Evolutionary conservation across 2,113 vertebrate genomes (phyloP), one percentile per base, ranked within the genome.

Genomic region (Gallinago jamesoni): DNA sequence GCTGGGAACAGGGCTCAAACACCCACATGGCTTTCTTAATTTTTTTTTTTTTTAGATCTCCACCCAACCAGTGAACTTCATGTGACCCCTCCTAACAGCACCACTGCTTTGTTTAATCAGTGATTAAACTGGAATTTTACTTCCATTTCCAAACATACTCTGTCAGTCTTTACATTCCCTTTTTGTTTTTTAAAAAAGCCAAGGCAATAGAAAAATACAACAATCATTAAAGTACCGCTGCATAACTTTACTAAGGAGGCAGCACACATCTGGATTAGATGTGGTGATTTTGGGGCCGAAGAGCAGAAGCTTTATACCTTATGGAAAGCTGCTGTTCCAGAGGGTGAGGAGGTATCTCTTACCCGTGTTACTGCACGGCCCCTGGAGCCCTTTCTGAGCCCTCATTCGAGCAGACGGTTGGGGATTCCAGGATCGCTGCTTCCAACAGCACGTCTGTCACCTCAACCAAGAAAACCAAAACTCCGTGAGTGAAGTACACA

Each of bases 111-210:
- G 93, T 96, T 96, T 96, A 86, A 97, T 95, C 72, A 94, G 64
- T 22, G 93, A 96, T 94, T 96, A 74, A 90, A 63, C 50, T 94
- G 96, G 95, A 96, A 96, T 84, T 94, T 87, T 74, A 67, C 69
- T 93, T 94, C 74, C 77, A 64, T 59, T 95, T 93, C 79, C 90
- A 93, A 93, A 78, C 57, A 21, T 4, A 3, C 48, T 45, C 64
- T 67, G 43, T 62, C 57, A 60, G 57, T 41, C 72, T 4, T 11
- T 63, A 31, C 35, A 23, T 89, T 91, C 68, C 43, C 28, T 33
- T 75, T 48, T 41, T 39, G 41, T 19, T 81, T 93, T 52, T 63
- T 33, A 55, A 39, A 74, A 77, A 86, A 86, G 47, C 55, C 73
- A 45, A 60, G 84, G 79, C 57, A 86, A 45, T 14, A 80, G 66